A percentile compares a stretch with the other conserved stretches of the same genome.
Evolutionary conservation across 2,113 vertebrate species (phyloP).

Genomic region (Callospermophilus lateralis): DNA sequence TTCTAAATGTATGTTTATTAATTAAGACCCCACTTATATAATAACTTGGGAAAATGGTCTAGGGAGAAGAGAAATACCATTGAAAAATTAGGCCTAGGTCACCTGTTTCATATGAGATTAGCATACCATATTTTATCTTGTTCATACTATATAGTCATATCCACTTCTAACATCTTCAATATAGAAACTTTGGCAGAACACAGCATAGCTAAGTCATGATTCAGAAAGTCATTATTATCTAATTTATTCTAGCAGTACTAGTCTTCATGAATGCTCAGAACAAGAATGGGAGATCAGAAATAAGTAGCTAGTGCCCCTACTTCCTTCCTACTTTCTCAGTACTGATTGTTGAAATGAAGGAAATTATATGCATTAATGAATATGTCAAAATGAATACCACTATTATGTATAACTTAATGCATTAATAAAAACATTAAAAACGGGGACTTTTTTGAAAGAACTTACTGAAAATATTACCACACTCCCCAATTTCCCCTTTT

Average conservation of each 20-base stretch:
- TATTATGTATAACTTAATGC: no score
- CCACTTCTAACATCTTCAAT: background rate
- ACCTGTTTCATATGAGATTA: conserved; percentile 23
- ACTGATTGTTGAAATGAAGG: no score
- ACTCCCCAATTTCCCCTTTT: background rate
- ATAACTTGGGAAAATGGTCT: background rate
- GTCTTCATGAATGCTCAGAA: background rate
- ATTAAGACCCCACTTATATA: background rate
- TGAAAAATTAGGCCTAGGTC: background rate
- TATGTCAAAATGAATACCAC: no score
- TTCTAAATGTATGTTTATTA: conserved; percentile 31
- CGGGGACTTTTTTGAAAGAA: background rate
- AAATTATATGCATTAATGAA: no score
- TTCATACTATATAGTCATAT: background rate
- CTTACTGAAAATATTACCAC: background rate
- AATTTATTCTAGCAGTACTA: conserved; percentile 2
- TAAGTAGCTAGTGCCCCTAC: background rate
- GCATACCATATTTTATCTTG: background rate
- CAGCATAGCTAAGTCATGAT: background rate
- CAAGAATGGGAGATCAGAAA: background rate
- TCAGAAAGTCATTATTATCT: background rate
- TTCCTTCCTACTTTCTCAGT: background rate
- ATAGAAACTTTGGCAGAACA: background rate
- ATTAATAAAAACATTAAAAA: no score
- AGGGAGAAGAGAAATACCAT: background rate